Evolutionary conservation across 2,113 vertebrate genomes (phyloP), one percentile per base, ranked within the genome.

Genomic region (Sapayoa aenigma): DNA sequence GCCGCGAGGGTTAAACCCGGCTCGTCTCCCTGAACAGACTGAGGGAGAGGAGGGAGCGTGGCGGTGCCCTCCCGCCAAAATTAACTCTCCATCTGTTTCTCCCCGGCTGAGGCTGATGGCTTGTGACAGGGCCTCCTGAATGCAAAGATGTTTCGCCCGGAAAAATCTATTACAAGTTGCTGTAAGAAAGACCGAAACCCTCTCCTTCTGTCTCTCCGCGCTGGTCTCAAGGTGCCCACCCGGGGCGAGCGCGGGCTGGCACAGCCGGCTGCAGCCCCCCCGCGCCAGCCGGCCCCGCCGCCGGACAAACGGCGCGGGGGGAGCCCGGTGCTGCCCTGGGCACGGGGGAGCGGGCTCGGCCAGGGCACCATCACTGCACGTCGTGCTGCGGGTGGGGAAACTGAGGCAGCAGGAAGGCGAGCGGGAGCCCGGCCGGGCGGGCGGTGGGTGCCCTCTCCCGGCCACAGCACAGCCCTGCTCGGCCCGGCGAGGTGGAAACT

Each of bases 41-140:
- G 69, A 83, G 66, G 74, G 52, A 73, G 88, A 35, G 78, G 83
- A 72, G 75, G 80, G 30, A 80, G 84, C 15, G 24, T 16, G 50
- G 93, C 76, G 8, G 28, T 42, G 92, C 92, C 77, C 81, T 63
- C 79, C 89, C 87, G 24, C 93, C 88, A 88, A 96, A 97, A 97
- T 95, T 90, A 92, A 85, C 63, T 91, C 93, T 93, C 97, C 97
- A 97, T 96, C 97, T 98, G 97, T 96, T 97, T 91, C 92, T 93
- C 66, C 44, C 55, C 1, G 77, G 92, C 78, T 95, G 97, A 97
- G 93, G 95, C 93, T 94, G 95, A 97, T 96, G 88, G 75, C 72
- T 97, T 97, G 91, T 97, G 97, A 97, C 97, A 97, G 96, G 91
- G 71, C 95, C 90, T 97, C 95, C 93, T 84, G 92, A 96, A 93